Percentiles rank a stretch among this genome's conserved stretches.
Conservation (phyloP, 2,888 invertebrate genomes). For the Phorcus lineatus region DNA sequence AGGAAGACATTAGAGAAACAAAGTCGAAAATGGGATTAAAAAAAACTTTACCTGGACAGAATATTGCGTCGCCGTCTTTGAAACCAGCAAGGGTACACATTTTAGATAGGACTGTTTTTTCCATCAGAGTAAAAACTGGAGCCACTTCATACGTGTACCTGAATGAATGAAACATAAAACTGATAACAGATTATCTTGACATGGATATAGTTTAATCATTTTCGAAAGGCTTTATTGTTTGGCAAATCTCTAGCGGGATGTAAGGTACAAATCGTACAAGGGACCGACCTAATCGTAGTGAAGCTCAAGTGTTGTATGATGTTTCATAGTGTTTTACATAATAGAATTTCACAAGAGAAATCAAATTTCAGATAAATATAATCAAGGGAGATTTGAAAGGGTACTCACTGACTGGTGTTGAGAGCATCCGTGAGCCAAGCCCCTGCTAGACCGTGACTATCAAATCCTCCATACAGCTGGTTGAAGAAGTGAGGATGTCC, state of each 20-base stretch:
- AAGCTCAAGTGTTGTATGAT: too few relatives aligned
- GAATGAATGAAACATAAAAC: not conserved
- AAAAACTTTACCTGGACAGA: slow-evolving; percentile 15
- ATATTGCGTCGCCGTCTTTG: slow-evolving; percentile 79
- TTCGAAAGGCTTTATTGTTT: too few relatives aligned
- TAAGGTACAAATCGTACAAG: too few relatives aligned
- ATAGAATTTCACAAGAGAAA: too few relatives aligned
- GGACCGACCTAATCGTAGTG: too few relatives aligned
- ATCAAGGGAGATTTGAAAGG: too few relatives aligned
- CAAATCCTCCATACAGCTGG: slow-evolving; percentile 96
- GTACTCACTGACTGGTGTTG: slow-evolving; percentile 21
- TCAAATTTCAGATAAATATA: too few relatives aligned
- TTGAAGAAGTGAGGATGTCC: slow-evolving; percentile 99
- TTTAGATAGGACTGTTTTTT: slow-evolving; percentile 84
- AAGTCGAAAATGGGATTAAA: not conserved
- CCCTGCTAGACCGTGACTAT: slow-evolving; percentile 96
- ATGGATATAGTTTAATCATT: too few relatives aligned
- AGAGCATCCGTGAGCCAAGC: slow-evolving; percentile 95
- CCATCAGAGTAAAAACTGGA: slow-evolving; percentile 85
- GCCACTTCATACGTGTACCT: slow-evolving; percentile 99
- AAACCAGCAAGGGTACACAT: slow-evolving; percentile 95
- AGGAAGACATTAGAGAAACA: too few relatives aligned
- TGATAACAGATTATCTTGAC: too few relatives aligned
- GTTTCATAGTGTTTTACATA: too few relatives aligned
- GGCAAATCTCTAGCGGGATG: too few relatives aligned